phyloP scores from a whole-genome alignment of 2,888 invertebrate genomes.

The Trichogramma dendrolimi region DNA sequence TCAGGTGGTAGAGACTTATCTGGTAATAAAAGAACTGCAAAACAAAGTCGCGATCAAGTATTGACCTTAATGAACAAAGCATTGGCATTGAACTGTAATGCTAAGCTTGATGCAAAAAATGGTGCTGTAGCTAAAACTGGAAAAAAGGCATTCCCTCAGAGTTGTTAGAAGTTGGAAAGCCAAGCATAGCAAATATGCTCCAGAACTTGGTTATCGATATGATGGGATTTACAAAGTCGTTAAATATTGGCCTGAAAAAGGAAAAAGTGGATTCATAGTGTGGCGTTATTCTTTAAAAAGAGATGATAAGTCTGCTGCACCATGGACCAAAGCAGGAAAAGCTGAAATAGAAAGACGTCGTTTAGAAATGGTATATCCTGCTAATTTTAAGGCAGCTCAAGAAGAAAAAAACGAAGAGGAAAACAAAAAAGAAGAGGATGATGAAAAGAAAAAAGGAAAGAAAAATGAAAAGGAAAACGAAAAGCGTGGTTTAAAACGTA shows the following conservation, averaged over 20 bases:
- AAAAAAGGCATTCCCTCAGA: slow-evolving; percentile 68
- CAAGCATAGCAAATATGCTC: slow-evolving; percentile 76
- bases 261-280: slow-evolving; percentile 72
- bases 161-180: slow-evolving; percentile 73
- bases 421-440: slow-evolving; percentile 33
- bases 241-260: slow-evolving; percentile 75
- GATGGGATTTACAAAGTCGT: slow-evolving; percentile 85
- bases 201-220: slow-evolving; percentile 71
- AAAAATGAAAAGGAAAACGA: slow-evolving; percentile 32
- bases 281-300: slow-evolving; percentile 75
- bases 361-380: slow-evolving; percentile 57
- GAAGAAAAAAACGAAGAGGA: slow-evolving; percentile 45
- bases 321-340: slow-evolving; percentile 72
- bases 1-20: slow-evolving; percentile 79
- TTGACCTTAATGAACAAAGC: slow-evolving; percentile 76
- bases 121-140: slow-evolving; percentile 74
- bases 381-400: slow-evolving; percentile 63
- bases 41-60: slow-evolving; percentile 74
- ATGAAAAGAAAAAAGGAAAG: slow-evolving; percentile 32
- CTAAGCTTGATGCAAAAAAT: slow-evolving; percentile 58
- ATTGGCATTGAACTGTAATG: slow-evolving; percentile 73
- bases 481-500: slow-evolving; percentile 30
- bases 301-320: slow-evolving; percentile 74
- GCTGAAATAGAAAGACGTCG: slow-evolving; percentile 45
- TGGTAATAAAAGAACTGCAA: slow-evolving; percentile 76